Conservation (phyloP, 2,888 invertebrate species). For the Chironomus riparius region DNA sequence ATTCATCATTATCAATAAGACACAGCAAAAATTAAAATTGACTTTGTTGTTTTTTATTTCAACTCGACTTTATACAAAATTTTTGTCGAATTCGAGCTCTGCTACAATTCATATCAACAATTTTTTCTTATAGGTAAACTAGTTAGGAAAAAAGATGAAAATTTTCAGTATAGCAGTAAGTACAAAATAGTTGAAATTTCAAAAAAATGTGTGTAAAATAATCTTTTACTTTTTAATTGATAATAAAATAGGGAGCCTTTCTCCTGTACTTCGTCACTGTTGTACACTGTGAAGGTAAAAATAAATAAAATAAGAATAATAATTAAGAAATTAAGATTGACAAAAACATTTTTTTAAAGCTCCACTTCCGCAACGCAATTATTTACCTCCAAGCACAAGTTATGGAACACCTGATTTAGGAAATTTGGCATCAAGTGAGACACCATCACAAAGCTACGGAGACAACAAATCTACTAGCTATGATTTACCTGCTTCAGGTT, state of each 20-base stretch:
- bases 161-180: background rate
- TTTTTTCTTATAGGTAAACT: background rate
- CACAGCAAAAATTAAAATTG: too few species aligned
- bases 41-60: too few species aligned
- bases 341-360: background rate
- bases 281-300: background rate
- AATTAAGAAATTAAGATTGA: background rate
- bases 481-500: conserved; percentile 12
- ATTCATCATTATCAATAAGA: too few species aligned
- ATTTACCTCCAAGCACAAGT: conserved; percentile 21
- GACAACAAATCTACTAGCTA: background rate
- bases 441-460: background rate
- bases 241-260: background rate
- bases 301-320: background rate
- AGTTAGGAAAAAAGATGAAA: conserved; percentile 1
- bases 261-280: background rate
- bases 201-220: background rate
- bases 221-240: background rate
- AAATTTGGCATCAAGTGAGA: background rate
- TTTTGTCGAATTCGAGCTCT: too few species aligned
- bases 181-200: background rate
- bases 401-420: conserved; percentile 19
- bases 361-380: conserved; percentile 13
- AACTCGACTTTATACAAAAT: too few species aligned
- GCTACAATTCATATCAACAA: too few species aligned